Conservation (phyloP, 2,888 invertebrate species). For the Drosophila paracracens region DNA sequence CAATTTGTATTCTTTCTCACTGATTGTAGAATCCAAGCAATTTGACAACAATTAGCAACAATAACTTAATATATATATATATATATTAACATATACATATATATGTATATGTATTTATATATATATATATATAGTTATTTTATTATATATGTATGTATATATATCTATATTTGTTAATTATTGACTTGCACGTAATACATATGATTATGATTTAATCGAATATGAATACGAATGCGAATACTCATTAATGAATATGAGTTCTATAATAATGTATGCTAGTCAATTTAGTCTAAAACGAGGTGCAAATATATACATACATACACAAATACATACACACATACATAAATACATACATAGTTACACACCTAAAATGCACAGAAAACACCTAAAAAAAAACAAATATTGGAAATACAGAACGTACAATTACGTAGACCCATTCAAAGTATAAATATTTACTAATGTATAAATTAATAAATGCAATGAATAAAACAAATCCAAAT, state of each 20-base stretch:
- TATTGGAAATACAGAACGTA: slow-evolving; percentile 23
- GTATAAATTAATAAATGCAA: slow-evolving; percentile 61
- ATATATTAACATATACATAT: neutral
- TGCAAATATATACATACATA: slow-evolving; percentile 6
- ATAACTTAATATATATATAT: neutral
- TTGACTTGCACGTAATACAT: neutral
- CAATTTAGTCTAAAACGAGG: slow-evolving; percentile 45
- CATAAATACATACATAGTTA: neutral
- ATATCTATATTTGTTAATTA: neutral
- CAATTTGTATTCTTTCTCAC: slow-evolving; percentile 5
- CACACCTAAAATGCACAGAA: slow-evolving; percentile 5
- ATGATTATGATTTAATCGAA: slow-evolving; percentile 15
- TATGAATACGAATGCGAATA: slow-evolving; percentile 23
- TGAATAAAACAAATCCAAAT: slow-evolving; percentile 46
- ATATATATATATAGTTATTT: neutral
- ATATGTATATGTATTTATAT: neutral
- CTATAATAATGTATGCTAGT: slow-evolving; percentile 33
- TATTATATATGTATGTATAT: neutral
- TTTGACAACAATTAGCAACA: slow-evolving; percentile 17
- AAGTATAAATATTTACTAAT: slow-evolving; percentile 37
- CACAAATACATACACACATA: slow-evolving; percentile 4
- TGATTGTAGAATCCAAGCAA: slow-evolving; percentile 9
- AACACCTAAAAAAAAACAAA: slow-evolving; percentile 1
- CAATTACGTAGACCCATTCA: slow-evolving; percentile 39
- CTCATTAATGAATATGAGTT: slow-evolving; percentile 16